These are phyloP conservation scores for Axea sp. DNA, from an alignment of 2,888 invertebrate genomes.

Conservation along the genomic window DNA sequence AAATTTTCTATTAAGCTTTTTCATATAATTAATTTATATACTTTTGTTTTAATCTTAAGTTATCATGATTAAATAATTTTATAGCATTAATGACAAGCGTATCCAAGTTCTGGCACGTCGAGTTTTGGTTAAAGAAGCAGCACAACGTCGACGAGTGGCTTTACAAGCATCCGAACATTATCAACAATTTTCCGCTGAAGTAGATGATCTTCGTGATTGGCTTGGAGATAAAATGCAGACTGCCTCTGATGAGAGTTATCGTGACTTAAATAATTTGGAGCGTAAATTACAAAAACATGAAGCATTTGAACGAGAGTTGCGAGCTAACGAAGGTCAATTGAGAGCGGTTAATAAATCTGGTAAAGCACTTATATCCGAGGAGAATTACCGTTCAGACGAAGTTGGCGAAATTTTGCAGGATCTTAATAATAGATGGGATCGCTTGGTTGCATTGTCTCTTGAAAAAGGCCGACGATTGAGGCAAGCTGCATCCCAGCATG, in stretches of 20 bases:
- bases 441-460: conserved; percentile 84
- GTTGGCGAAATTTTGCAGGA: conserved; percentile 85
- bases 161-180: conserved; percentile 92
- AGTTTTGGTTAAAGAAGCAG: conserved; percentile 86
- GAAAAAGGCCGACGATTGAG: conserved; percentile 87
- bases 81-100: conserved; percentile 85
- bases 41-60: neutral
- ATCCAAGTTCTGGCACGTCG: conserved; percentile 88
- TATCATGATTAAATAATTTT: conserved; percentile 3
- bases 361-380: conserved; percentile 85
- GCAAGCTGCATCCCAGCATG: conserved; percentile 93
- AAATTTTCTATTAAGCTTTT: neutral
- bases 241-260: conserved; percentile 94
- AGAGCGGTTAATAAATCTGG: conserved; percentile 91
- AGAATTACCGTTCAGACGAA: conserved; percentile 85
- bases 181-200: conserved; percentile 95
- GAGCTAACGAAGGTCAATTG: conserved; percentile 96
- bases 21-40: neutral
- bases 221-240: conserved; percentile 94
- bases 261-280: conserved; percentile 93
- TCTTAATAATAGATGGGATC: conserved; percentile 87
- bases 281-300: conserved; percentile 97
- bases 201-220: conserved; percentile 94
- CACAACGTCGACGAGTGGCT: conserved; percentile 86
- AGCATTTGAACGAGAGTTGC: conserved; percentile 96